A percentile compares a stretch with the other conserved stretches of the same genome.
Evolutionary conservation across 2,113 vertebrate genomes (phyloP).

Genomic region (Indicator maculatus): DNA sequence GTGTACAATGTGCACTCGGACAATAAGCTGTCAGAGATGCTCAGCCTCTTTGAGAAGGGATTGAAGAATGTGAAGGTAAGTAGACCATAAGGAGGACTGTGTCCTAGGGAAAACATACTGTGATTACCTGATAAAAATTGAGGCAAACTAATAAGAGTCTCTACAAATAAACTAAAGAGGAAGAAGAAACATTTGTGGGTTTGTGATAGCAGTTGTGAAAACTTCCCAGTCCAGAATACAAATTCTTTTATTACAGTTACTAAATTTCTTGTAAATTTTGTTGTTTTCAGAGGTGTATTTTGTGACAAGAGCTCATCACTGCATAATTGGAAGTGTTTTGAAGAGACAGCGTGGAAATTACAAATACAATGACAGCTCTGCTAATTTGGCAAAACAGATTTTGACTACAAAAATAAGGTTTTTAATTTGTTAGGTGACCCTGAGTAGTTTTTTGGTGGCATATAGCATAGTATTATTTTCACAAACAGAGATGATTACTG

Average conservation of each 20-base stretch:
- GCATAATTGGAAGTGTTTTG: background rate
- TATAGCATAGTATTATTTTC: background rate
- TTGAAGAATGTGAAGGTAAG: constrained; percentile 92
- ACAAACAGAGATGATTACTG: background rate
- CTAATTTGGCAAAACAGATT: background rate
- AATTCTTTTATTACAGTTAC: background rate
- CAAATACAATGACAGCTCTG: background rate
- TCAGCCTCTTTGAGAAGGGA: constrained; percentile 95
- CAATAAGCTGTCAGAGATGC: constrained; percentile 98
- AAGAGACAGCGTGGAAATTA: background rate
- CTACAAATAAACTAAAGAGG: background rate
- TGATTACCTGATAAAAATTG: background rate
- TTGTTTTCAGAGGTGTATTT: background rate
- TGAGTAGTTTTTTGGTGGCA: background rate
- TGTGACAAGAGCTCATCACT: background rate
- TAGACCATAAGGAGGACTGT: background rate
- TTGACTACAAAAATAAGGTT: background rate
- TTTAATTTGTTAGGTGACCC: background rate
- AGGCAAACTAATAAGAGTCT: background rate
- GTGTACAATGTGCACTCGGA: constrained; percentile 95
- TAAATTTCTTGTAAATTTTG: background rate
- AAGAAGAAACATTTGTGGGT: background rate
- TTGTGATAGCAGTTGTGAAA: background rate
- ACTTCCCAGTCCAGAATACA: background rate
- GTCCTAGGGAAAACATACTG: background rate